Conservation (phyloP, 2,113 vertebrate genomes). For the Propithecus coquereli region DNA sequence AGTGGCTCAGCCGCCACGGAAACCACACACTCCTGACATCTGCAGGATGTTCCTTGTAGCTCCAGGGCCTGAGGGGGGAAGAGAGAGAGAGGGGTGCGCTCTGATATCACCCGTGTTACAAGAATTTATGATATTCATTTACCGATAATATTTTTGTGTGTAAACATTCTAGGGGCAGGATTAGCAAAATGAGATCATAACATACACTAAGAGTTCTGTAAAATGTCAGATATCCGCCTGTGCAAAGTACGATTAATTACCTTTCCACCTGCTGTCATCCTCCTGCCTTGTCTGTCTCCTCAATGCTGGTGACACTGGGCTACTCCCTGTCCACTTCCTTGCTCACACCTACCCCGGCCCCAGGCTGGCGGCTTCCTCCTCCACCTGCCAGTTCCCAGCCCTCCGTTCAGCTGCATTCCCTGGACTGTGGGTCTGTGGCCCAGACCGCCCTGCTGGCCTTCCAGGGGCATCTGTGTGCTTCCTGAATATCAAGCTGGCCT, state of each 20-base stretch:
- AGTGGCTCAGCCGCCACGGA: neutral
- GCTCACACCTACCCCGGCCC: neutral
- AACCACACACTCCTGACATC: neutral
- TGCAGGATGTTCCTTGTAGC: neutral
- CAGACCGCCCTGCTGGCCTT: neutral
- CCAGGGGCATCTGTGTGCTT: neutral
- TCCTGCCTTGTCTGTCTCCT: neutral
- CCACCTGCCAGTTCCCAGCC: no score
- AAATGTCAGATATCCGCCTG: neutral
- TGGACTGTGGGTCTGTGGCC: neutral
- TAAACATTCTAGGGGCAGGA: neutral
- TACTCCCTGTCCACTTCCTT: rapidly evolving
- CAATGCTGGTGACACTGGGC: neutral
- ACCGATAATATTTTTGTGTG: neutral
- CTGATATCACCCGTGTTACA: neutral
- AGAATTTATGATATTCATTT: neutral
- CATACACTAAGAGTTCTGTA: neutral
- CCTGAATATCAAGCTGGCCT: no score
- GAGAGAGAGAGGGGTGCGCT: neutral
- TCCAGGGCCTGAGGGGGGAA: neutral
- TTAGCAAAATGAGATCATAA: neutral
- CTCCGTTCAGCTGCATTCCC: neutral
- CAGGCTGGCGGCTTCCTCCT: neutral
- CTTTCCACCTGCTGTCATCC: neutral
- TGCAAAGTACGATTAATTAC: neutral